Evolutionary conservation across 2,888 invertebrate genomes (phyloP).

Genomic region (Lycocerus yunnanus): DNA sequence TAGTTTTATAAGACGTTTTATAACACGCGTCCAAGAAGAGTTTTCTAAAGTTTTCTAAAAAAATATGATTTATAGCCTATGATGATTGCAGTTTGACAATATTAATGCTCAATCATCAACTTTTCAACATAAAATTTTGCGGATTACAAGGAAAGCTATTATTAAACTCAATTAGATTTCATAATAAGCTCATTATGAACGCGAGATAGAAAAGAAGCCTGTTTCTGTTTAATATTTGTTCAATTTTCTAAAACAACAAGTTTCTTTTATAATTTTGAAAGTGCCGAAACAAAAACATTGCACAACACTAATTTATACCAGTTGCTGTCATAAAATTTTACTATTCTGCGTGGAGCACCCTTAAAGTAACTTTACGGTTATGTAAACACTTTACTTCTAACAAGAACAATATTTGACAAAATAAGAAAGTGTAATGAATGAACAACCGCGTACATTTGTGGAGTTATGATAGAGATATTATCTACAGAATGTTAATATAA

Average conservation of each 20-base stretch:
- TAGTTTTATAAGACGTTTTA: no score
- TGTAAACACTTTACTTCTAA: not conserved
- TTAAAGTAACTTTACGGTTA: not conserved
- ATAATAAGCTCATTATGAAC: no score
- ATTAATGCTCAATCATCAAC: no score
- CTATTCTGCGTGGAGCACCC: not conserved
- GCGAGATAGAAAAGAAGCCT: no score
- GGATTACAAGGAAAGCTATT: no score
- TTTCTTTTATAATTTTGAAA: not conserved
- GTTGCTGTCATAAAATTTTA: not conserved
- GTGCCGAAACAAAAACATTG: not conserved
- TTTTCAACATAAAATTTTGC: no score
- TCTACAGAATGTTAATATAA: not conserved
- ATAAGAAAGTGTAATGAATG: not conserved
- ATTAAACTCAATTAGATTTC: no score
- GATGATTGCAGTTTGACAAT: no score
- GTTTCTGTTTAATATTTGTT: not conserved
- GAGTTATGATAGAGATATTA: not conserved
- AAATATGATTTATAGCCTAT: no score
- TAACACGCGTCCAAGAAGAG: no score
- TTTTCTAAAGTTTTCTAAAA: no score
- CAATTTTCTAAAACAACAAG: not conserved
- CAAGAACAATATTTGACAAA: not conserved
- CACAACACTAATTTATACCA: not conserved
- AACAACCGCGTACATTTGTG: no score